Evolutionary conservation across 2,113 vertebrate species (phyloP).

Genomic region (Hucho hucho): DNA sequence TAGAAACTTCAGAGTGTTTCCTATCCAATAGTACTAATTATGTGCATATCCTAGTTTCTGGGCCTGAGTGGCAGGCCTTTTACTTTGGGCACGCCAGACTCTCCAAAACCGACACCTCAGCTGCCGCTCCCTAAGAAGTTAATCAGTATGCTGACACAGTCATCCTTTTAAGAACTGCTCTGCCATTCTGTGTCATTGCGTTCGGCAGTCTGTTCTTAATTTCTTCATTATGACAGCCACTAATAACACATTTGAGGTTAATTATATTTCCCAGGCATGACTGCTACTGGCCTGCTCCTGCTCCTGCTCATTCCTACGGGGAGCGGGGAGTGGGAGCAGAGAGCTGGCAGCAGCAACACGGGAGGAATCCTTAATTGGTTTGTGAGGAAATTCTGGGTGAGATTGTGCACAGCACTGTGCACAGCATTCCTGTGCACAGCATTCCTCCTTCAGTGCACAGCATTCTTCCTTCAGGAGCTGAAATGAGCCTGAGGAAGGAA

Average conservation of each 20-base stretch:
- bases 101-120: no score
- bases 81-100: no score
- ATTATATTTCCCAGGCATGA: not conserved
- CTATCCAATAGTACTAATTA: no score
- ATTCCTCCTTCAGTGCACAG: not conserved
- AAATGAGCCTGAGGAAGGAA: not conserved
- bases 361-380: constrained; percentile 39
- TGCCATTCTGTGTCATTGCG: not conserved
- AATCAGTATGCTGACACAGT: not conserved
- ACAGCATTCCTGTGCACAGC: no score
- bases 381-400: constrained; percentile 20
- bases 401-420: no score
- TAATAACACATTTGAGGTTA: constrained; percentile 3
- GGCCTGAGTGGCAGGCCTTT: no score
- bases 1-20: no score
- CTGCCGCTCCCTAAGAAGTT: no score
- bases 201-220: not conserved
- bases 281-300: not conserved
- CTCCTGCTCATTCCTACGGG: not conserved
- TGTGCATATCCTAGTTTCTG: no score
- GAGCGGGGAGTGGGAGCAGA: not conserved
- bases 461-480: not conserved
- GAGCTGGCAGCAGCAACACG: constrained; percentile 2
- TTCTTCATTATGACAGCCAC: constrained; percentile 10
- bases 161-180: not conserved